These are phyloP conservation scores for rat (Rattus norvegicus) DNA, from an alignment of 2,113 vertebrate genomes.

Conservation along the genomic window GRCr8 NC_086024.1:30711501-30712000, in stretches of 20 bases:
- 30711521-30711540: conserved; percentile 79
- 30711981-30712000: background rate
- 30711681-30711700: background rate
- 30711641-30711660: background rate
- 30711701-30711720: background rate
- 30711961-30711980: background rate
- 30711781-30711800: background rate
- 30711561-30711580: background rate
- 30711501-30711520: conserved; percentile 82
- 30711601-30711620: background rate
- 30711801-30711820: background rate
- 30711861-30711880: conserved; percentile 81
- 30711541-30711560: conserved; percentile 2
- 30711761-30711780: background rate
- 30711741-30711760: conserved; percentile 19
- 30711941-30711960: conserved; percentile 21
- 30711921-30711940: conserved; percentile 62
- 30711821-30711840: conserved; percentile 86
- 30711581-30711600: background rate
- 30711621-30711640: background rate
- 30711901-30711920: conserved; percentile 84
- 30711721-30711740: background rate
- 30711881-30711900: conserved; percentile 85
- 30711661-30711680: background rate
- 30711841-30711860: conserved; percentile 84